Percentiles rank a stretch among this genome's conserved stretches.
Conservation (phyloP, 2,888 invertebrate genomes). For the Phalera bucephala region DNA sequence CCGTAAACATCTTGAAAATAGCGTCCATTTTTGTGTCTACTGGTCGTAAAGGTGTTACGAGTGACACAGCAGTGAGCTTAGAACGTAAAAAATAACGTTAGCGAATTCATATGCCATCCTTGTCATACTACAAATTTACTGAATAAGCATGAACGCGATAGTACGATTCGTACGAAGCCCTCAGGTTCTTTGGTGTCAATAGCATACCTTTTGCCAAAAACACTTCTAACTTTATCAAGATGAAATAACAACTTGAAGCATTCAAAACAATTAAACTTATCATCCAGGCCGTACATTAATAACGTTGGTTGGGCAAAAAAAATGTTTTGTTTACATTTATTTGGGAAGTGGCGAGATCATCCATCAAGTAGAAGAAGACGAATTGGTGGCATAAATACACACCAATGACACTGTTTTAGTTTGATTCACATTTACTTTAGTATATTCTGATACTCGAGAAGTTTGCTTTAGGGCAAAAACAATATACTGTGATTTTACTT, state of each 20-base stretch:
- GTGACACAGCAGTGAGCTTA: no score
- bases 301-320: slow-evolving; percentile 58
- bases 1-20: not conserved
- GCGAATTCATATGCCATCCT: no score
- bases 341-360: slow-evolving; percentile 72
- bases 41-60: slow-evolving; percentile 17
- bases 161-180: no score
- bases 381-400: slow-evolving; percentile 49
- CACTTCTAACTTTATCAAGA: slow-evolving; percentile 46
- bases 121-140: no score
- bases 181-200: slow-evolving; percentile 43
- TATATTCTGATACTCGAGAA: slow-evolving; percentile 4
- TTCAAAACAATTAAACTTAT: slow-evolving; percentile 73
- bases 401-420: slow-evolving; percentile 41
- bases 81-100: no score
- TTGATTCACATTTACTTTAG: slow-evolving; percentile 47
- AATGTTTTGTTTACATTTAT: slow-evolving; percentile 80
- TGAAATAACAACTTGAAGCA: slow-evolving; percentile 51
- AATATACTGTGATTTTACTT: no score
- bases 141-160: no score
- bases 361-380: slow-evolving; percentile 72
- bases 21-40: slow-evolving; percentile 4
- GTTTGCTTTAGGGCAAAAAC: slow-evolving; percentile 4
- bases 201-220: slow-evolving; percentile 47
- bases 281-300: slow-evolving; percentile 66